These are phyloP conservation scores for Psittacula derbiana DNA, from an alignment of 2,797 vertebrate genomes.

Conservation along the genomic window DNA sequence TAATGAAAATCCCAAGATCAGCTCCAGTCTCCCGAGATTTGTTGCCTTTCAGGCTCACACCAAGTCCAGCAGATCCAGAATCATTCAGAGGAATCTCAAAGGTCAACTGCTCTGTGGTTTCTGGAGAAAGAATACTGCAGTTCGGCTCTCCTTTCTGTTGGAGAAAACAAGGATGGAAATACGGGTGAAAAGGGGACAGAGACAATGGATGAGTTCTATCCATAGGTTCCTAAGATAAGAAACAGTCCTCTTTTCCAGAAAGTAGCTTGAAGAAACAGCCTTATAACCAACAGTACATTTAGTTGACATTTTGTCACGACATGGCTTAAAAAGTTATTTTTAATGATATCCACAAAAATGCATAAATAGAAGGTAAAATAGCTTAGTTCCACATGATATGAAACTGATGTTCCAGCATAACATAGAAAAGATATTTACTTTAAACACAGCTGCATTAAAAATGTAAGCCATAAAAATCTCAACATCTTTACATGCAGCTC, in stretches of 20 bases:
- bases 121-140: constrained; percentile 75
- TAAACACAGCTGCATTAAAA: constrained; percentile 38
- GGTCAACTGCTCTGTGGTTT: constrained; percentile 89
- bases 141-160: constrained; percentile 87
- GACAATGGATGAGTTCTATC: background rate
- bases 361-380: constrained; percentile 18
- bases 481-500: constrained; percentile 22
- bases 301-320: background rate
- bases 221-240: background rate
- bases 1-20: constrained; percentile 98
- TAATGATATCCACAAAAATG: constrained; percentile 43
- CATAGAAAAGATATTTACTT: background rate
- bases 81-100: constrained; percentile 97
- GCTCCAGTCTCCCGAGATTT: constrained; percentile 93
- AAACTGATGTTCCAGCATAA: constrained; percentile 21
- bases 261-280: background rate
- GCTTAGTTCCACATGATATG: constrained; percentile 16
- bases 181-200: background rate
- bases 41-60: constrained; percentile 96
- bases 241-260: background rate
- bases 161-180: background rate
- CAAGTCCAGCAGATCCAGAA: constrained; percentile 93
- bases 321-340: constrained; percentile 37
- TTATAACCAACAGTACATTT: background rate
- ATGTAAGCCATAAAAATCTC: constrained; percentile 34